phyloP scores from a whole-genome alignment of 2,113 vertebrate species.

The Bubalus kerabau region DNA sequence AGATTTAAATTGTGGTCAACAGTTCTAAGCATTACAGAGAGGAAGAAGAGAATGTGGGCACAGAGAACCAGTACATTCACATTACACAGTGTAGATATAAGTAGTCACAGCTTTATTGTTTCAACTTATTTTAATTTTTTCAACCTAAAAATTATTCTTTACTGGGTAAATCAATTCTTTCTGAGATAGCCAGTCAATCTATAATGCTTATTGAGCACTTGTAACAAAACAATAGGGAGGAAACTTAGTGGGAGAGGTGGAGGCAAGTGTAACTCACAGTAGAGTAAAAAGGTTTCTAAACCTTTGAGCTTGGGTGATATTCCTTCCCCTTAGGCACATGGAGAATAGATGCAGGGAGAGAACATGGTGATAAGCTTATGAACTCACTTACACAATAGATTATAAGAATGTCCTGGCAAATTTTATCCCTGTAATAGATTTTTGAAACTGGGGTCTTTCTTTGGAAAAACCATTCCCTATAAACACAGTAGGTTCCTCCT shows the following conservation, averaged over 20 bases:
- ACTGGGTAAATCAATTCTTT: background rate
- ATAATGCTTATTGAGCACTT: background rate
- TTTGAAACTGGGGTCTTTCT: background rate
- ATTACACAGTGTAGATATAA: background rate
- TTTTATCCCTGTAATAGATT: background rate
- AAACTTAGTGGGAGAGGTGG: background rate
- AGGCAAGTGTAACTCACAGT: background rate
- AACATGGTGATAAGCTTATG: background rate
- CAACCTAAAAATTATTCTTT: background rate
- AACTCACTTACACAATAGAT: background rate
- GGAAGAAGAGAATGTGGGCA: background rate
- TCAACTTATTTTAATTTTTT: background rate
- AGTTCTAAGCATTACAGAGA: background rate
- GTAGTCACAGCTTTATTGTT: background rate
- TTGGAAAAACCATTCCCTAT: background rate
- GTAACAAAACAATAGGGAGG: background rate
- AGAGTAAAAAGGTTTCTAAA: background rate
- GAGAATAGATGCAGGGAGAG: background rate
- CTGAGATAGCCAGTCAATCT: background rate
- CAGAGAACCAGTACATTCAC: background rate
- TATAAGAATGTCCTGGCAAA: background rate
- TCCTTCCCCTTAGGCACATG: background rate
- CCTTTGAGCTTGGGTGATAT: background rate
- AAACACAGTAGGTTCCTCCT: background rate
- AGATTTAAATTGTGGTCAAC: background rate